Conservation (phyloP, 2,888 invertebrate species). For the Willowsia nigromaculata region DNA sequence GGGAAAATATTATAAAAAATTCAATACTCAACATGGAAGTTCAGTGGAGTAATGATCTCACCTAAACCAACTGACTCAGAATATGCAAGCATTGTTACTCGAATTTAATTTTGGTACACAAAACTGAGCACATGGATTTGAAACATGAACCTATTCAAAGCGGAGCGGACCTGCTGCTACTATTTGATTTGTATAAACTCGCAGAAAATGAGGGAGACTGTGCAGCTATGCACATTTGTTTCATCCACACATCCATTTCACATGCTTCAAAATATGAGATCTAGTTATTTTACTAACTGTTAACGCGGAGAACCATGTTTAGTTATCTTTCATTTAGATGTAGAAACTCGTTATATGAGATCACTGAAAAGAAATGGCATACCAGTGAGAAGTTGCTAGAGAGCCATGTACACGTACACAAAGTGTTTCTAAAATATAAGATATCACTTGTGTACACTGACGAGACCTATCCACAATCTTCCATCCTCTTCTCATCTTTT, state of each 20-base stretch:
- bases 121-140: not conserved
- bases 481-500: conserved; percentile 14
- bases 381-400: not conserved
- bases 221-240: not conserved
- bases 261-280: not conserved
- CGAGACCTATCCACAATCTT: not conserved
- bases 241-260: not conserved
- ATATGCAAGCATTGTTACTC: not conserved
- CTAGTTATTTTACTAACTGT: conserved; percentile 16
- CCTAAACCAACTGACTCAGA: conserved; percentile 33
- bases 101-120: not conserved
- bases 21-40: not conserved
- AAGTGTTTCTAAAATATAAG: too few relatives aligned
- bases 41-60: conserved; percentile 19
- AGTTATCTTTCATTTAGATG: not conserved
- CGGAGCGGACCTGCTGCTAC: not conserved
- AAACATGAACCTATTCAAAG: not conserved
- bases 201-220: not conserved
- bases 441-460: not conserved
- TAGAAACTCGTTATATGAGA: not conserved
- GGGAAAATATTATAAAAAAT: conserved; percentile 4
- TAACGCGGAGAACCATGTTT: not conserved
- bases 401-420: too few relatives aligned
- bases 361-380: not conserved
- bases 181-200: not conserved